A percentile compares a stretch with the other conserved stretches of the same genome.
phyloP scores from a whole-genome alignment of 1,140 invertebrate genomes.

The Parapsyche elsis region DNA sequence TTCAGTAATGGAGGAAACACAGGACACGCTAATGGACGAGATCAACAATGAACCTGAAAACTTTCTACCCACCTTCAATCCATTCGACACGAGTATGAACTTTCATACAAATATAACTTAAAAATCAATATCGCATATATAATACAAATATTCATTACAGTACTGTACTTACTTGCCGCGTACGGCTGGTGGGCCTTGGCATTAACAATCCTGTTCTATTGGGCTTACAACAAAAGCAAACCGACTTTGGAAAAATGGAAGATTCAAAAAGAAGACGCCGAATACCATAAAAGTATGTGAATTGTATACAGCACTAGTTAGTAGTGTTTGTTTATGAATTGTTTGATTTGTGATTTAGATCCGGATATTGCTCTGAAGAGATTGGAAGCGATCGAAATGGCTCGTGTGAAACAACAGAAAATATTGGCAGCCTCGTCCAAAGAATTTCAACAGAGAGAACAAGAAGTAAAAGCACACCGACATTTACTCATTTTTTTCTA shows the following conservation, averaged over 20 bases:
- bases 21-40: not conserved
- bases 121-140: too few species aligned
- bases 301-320: not conserved
- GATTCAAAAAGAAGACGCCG: conserved; percentile 30
- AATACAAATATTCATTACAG: not conserved
- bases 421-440: conserved; percentile 9
- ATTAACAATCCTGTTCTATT: not conserved
- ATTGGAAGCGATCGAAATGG: conserved; percentile 36
- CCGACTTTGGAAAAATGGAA: conserved; percentile 34
- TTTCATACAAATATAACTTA: not conserved
- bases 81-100: conserved; percentile 7
- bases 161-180: conserved; percentile 13
- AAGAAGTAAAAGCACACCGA: conserved; percentile 17
- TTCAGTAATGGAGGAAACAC: not conserved
- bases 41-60: conserved; percentile 17
- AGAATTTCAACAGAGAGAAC: conserved; percentile 35
- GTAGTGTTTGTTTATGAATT: not conserved
- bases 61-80: conserved; percentile 16
- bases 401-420: conserved; percentile 38
- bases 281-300: conserved; percentile 34
- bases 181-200: conserved; percentile 31
- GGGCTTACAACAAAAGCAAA: conserved; percentile 34
- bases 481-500: not conserved
- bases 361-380: conserved; percentile 27
- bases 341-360: conserved; percentile 20